These are phyloP conservation scores for Kryphioiulus occultus DNA, from an alignment of 2,888 invertebrate species.

Conservation along the genomic window DNA sequence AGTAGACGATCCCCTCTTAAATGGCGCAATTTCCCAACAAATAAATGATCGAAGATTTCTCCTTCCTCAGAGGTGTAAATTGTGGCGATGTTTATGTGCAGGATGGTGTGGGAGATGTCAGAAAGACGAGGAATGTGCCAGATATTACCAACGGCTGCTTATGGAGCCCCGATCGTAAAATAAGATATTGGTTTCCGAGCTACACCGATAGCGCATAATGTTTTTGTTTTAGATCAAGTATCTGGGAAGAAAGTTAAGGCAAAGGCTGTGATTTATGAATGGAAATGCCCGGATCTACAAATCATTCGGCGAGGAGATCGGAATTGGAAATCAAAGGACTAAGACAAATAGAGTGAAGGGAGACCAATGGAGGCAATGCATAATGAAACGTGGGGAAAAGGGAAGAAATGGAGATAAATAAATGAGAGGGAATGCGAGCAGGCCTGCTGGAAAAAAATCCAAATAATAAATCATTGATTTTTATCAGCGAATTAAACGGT, in stretches of 20 bases:
- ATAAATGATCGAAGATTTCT: background rate
- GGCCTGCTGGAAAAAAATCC: background rate
- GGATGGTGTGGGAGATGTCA: background rate
- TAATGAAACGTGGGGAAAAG: constrained; percentile 36
- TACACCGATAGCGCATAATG: constrained; percentile 24
- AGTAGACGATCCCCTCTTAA: constrained; percentile 19
- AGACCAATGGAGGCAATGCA: background rate
- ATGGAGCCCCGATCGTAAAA: constrained; percentile 29
- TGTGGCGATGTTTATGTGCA: background rate
- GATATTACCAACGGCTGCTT: constrained; percentile 18
- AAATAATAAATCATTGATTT: constrained; percentile 29
- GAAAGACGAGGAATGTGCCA: background rate
- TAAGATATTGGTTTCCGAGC: constrained; percentile 40
- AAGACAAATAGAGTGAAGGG: constrained; percentile 11
- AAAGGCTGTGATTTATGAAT: constrained; percentile 10
- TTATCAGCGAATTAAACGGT: constrained; percentile 10
- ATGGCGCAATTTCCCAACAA: constrained; percentile 35
- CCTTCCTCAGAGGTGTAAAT: constrained; percentile 9
- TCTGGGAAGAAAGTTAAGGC: constrained; percentile 25
- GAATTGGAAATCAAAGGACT: constrained; percentile 40
- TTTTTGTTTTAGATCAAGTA: constrained; percentile 39
- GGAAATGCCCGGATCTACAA: constrained; percentile 21
- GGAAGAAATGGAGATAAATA: constrained; percentile 22
- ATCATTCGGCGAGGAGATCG: background rate
- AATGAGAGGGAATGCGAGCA: background rate